Conservation (phyloP, 2,797 vertebrate genomes). For the Chrysolophus pictus region DNA sequence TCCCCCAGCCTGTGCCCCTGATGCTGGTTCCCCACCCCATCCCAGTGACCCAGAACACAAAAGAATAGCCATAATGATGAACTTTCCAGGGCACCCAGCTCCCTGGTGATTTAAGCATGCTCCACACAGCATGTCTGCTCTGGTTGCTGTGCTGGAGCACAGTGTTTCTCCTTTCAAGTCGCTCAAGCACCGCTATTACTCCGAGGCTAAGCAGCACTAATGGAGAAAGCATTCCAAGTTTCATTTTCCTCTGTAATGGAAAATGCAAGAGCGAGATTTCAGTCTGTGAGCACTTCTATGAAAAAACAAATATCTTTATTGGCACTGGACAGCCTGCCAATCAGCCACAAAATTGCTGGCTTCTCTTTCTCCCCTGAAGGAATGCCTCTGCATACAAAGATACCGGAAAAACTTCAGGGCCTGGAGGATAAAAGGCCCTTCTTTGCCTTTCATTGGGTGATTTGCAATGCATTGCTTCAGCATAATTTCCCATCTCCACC, state of each 20-base stretch:
- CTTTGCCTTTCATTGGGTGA: constrained; percentile 68
- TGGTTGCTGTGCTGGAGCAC: background rate
- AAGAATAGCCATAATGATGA: background rate
- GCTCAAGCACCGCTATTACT: background rate
- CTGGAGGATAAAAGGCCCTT: constrained; percentile 71
- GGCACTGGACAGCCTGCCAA: constrained; percentile 79
- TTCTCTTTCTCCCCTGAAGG: constrained; percentile 76
- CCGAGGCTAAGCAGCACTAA: background rate
- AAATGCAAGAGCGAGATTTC: constrained; percentile 70
- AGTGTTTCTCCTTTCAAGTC: background rate
- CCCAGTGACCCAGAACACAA: background rate
- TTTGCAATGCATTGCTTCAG: constrained; percentile 80
- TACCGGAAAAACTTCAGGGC: constrained; percentile 68
- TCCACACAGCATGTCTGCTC: background rate
- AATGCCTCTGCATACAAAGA: constrained; percentile 78
- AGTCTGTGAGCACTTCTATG: constrained; percentile 68
- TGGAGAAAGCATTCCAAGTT: constrained; percentile 24
- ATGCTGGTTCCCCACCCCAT: too few relatives aligned
- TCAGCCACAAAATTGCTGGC: constrained; percentile 78
- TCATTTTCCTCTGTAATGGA: constrained; percentile 69
- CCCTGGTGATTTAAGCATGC: background rate
- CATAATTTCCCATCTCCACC: constrained; percentile 77
- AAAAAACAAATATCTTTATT: constrained; percentile 79
- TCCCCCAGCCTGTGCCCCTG: background rate
- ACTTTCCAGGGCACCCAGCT: background rate